Evolutionary conservation across 2,113 vertebrate genomes (phyloP), one percentile per base, ranked within the genome.

Genomic region (Aegotheles bennettii): DNA sequence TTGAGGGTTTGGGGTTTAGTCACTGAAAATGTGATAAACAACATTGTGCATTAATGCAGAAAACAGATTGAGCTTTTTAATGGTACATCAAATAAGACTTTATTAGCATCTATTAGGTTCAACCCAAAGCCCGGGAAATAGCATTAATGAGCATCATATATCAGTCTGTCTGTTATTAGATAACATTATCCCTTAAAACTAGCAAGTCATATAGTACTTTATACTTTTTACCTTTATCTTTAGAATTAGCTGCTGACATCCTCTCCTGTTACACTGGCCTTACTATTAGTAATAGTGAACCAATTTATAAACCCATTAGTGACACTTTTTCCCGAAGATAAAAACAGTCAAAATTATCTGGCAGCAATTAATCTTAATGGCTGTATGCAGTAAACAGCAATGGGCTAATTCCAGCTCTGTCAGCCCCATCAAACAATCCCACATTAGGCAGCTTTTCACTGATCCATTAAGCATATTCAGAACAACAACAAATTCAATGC

Each of bases 311-410:
- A 98, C 98, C 98, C 98, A 98, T 98, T 98, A 98, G 98, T 98
- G 98, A 98, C 98, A 98, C 98, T 98, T 98, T 98, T 98, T 98
- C 98, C 97, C 78, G 90, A 98, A 98, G 98, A 98, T 98, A 98
- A 98, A 98, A 98, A 98, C 98, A 98, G 98, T 98, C 98, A 98
- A 98, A 98, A 98, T 98, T 98, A 98, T 98, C 98, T 98, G 98
- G 98, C 98, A 98, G 98, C 98, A 98, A 98, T 98, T 98, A 98
- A 98, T 98, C 98, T 98, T 98, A 98, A 98, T 98, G 98, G 98
- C 98, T 98, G 98, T 98, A 98, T 98, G 98, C 98, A 98, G 98
- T 98, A 98, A 98, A 98, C 98, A 98, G 98, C 98, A 98, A 98
- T 98, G 98, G 98, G 98, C 98, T 98, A 98, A 98, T 98, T 98